These are phyloP conservation scores for Pseudorectes ferrugineus DNA, from an alignment of 2,113 vertebrate species.

Conservation along the genomic window DNA sequence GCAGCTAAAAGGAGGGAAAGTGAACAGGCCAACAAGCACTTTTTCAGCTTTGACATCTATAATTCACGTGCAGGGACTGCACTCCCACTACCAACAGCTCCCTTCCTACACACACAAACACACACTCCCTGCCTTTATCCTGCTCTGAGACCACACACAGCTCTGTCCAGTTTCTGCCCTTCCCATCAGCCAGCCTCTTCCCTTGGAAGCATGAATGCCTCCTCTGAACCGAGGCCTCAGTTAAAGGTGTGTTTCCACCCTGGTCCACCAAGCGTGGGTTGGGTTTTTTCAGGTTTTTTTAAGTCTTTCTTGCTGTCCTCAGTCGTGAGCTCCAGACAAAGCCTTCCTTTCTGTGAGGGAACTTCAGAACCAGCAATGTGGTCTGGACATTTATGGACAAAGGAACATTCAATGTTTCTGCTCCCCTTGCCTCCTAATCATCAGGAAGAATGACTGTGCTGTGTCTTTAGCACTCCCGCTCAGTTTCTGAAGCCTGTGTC, in stretches of 20 bases:
- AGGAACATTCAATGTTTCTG: neutral
- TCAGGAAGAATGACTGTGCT: neutral
- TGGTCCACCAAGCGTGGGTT: neutral
- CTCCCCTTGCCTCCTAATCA: neutral
- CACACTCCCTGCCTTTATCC: neutral
- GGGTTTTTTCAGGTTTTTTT: neutral
- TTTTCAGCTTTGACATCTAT: neutral
- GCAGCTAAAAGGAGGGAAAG: neutral
- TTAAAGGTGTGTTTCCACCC: neutral
- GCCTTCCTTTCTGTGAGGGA: neutral
- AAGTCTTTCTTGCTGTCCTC: neutral
- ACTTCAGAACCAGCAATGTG: neutral
- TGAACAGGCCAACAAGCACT: neutral
- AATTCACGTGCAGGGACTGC: neutral
- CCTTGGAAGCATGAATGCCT: neutral
- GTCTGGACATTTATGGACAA: neutral
- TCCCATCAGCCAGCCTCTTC: neutral
- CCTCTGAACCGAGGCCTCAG: neutral
- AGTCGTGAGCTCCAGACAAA: neutral
- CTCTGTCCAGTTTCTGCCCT: neutral
- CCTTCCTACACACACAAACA: neutral
- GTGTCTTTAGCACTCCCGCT: neutral
- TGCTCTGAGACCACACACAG: neutral
- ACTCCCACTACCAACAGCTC: conserved; percentile 14
- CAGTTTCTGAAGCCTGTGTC: neutral